Percentiles rank a stretch among this genome's conserved stretches.
Evolutionary conservation across 1,140 invertebrate species (phyloP).

Genomic region (Kradibia gibbosae): DNA sequence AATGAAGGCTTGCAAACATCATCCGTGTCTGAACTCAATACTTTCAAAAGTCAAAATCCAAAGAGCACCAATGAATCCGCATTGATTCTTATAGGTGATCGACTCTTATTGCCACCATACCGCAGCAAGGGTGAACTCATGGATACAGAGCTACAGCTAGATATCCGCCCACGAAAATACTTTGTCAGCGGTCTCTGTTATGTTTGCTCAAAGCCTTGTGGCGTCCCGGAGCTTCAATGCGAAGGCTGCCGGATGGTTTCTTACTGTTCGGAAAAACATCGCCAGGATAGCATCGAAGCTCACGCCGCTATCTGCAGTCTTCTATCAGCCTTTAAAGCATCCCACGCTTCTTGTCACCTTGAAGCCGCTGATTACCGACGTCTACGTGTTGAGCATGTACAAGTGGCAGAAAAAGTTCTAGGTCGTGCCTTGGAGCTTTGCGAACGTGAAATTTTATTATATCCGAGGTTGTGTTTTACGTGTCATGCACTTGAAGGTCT

Average conservation of each 20-base stretch:
- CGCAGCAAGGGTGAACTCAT: slow-evolving; percentile 15
- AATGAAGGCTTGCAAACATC: neutral
- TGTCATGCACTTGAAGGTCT: slow-evolving; percentile 72
- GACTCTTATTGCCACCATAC: slow-evolving; percentile 10
- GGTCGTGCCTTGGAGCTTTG: slow-evolving; percentile 75
- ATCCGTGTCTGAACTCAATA: neutral
- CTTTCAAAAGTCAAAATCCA: neutral
- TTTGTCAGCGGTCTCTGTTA: slow-evolving; percentile 66
- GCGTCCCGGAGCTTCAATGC: slow-evolving; percentile 58
- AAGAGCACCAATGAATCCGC: neutral
- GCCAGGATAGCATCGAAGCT: slow-evolving; percentile 62
- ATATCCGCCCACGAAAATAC: slow-evolving; percentile 62
- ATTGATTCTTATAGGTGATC: slow-evolving; percentile 24
- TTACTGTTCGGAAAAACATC: slow-evolving; percentile 74
- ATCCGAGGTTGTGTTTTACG: slow-evolving; percentile 76
- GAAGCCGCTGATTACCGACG: slow-evolving; percentile 76
- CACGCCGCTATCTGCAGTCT: slow-evolving; percentile 72
- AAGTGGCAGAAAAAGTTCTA: slow-evolving; percentile 75
- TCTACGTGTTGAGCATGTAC: slow-evolving; percentile 76
- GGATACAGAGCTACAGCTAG: slow-evolving; percentile 59
- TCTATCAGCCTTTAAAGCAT: slow-evolving; percentile 54
- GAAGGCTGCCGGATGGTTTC: slow-evolving; percentile 72
- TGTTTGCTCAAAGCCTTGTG: slow-evolving; percentile 62
- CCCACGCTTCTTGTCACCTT: slow-evolving; percentile 72
- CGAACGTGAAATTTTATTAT: slow-evolving; percentile 80